phyloP scores from a whole-genome alignment of 2,888 invertebrate species.

The Metalampra italica region DNA sequence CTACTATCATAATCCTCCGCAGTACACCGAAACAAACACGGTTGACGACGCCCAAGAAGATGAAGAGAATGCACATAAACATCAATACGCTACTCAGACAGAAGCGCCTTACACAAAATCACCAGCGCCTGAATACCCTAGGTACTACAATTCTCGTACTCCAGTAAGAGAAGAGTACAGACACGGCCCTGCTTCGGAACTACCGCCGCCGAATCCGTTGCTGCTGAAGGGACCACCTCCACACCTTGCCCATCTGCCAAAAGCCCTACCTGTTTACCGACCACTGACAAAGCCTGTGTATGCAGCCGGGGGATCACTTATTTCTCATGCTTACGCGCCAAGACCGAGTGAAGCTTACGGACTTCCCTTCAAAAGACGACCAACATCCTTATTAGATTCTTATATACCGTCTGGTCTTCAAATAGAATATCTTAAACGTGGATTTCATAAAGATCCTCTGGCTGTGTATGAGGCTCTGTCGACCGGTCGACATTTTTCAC shows the following conservation, averaged over 20 bases:
- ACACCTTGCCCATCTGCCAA: constrained; percentile 60
- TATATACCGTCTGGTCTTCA: constrained; percentile 79
- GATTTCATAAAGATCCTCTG: constrained; percentile 59
- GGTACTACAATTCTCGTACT: constrained; percentile 53
- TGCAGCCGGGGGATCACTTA: constrained; percentile 32
- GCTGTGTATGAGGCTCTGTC: constrained; percentile 64
- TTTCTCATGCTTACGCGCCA: constrained; percentile 34
- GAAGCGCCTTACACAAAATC: constrained; percentile 41
- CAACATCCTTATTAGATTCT: constrained; percentile 77
- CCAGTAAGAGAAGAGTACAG: constrained; percentile 51
- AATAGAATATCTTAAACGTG: constrained; percentile 66
- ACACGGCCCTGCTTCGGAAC: constrained; percentile 37
- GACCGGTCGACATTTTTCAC: constrained; percentile 44
- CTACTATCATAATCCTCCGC: constrained; percentile 41
- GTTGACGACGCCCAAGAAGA: constrained; percentile 45
- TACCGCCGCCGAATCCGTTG: constrained; percentile 58
- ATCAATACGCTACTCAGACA: constrained; percentile 41
- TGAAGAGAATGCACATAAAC: constrained; percentile 42
- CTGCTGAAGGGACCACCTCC: constrained; percentile 48
- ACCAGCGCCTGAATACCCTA: constrained; percentile 36
- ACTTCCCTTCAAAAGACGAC: constrained; percentile 47
- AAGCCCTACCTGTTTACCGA: constrained; percentile 55
- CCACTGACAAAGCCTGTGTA: constrained; percentile 59
- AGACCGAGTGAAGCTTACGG: constrained; percentile 44
- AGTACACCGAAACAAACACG: constrained; percentile 45